Conservation (phyloP, 1,140 invertebrate genomes). For the Lasioglossum baleicum region DNA sequence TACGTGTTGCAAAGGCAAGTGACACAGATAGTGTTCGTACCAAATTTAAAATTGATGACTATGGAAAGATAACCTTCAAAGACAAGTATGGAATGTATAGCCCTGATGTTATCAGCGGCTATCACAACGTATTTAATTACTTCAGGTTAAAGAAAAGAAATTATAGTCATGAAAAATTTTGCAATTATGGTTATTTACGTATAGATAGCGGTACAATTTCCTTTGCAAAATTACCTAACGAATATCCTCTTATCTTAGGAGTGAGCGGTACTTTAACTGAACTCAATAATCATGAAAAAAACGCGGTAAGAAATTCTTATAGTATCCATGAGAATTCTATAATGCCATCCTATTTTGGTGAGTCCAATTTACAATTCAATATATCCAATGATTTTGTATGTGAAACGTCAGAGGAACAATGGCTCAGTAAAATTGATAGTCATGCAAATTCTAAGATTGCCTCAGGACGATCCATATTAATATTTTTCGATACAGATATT, state of each 20-base stretch:
- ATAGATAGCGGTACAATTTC: background rate
- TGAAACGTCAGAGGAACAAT: constrained; percentile 7
- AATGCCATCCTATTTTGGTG: constrained; percentile 22
- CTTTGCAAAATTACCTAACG: constrained; percentile 13
- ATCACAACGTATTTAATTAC: constrained; percentile 15
- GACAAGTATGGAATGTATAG: background rate
- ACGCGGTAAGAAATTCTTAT: constrained; percentile 12
- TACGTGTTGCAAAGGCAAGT: background rate
- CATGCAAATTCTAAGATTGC: constrained; percentile 1
- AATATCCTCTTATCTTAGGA: constrained; percentile 24
- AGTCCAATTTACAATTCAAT: constrained; percentile 14
- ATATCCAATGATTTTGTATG: background rate
- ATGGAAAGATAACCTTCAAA: background rate
- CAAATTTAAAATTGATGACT: constrained; percentile 5
- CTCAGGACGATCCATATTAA: constrained; percentile 9
- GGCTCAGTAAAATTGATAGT: constrained; percentile 5
- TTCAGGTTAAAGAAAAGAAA: constrained; percentile 15
- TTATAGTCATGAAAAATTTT: constrained; percentile 1
- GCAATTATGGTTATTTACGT: constrained; percentile 17
- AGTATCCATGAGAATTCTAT: constrained; percentile 1
- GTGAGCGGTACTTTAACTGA: constrained; percentile 18
- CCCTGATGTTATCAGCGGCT: background rate
- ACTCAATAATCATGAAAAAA: background rate
- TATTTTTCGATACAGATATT: constrained; percentile 10
- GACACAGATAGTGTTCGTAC: background rate